Evolutionary conservation across 1,140 invertebrate species (phyloP), one percentile per base, ranked within the genome.

Genomic region (Cotesia chilonis): DNA sequence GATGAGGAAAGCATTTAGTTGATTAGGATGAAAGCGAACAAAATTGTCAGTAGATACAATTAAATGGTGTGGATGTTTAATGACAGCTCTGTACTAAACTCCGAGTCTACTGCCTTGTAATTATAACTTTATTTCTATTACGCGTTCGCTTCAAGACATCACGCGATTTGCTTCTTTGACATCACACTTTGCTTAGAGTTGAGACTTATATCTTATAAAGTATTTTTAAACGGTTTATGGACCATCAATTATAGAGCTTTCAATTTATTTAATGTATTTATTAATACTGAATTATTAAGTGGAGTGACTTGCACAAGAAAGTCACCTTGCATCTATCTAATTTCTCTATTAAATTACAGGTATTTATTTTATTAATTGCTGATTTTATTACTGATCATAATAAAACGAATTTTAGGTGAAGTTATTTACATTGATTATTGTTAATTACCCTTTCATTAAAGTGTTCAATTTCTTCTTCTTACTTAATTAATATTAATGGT

Each of bases 91-190:
- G 41, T 9, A 51, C 28, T 28, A 28, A 28, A 28, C 28, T 28
- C 28, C 28, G 36, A 35, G 67, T n/a, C 59, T 70, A 74, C 41
- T 47, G 70, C 72, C 72, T 74, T 70, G 68, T 74, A 70, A 74
- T 74, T 74, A 74, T 67, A 57, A 70, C 61, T 70, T 70, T 74
- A 74, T 74, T 47, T 70, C 72, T 74, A 74, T 74, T 74, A 74
- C 68, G 52, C 69, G 60, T 76, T 77, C 54, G 54, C 74, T 61
- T 9, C 41, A 47, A 67, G 76, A 80, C 75, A 28, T 28, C 28
- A 76, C 71, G 68, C 69, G 69, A 70, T 70, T 70, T 47, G 51
- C 38, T 70, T 52, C 69, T 70, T 70, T 70, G 69, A 70, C 69
- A 70, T 36, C 20, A 20, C 41, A 47, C 54, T 55, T 14, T 12